Conservation (phyloP, 2,797 vertebrate species). For the Takifugu rubripes region DNA sequence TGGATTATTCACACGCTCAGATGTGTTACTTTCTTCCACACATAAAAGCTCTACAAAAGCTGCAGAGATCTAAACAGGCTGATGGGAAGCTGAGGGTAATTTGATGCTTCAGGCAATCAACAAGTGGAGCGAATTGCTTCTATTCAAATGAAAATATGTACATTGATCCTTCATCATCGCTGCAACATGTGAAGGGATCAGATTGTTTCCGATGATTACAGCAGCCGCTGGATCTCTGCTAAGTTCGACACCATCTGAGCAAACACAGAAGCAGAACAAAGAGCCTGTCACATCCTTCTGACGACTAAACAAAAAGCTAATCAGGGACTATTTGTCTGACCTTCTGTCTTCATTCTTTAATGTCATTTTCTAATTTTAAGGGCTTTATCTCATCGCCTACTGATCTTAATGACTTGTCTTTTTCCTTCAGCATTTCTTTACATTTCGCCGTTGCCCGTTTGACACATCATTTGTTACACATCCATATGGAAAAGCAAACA, state of each 20-base stretch:
- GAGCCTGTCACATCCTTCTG: slow-evolving; percentile 10
- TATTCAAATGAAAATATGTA: too few relatives aligned
- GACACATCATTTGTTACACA: neutral
- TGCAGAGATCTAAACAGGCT: too few relatives aligned
- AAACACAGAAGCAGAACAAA: neutral
- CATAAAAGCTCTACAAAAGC: too few relatives aligned
- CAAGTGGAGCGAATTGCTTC: too few relatives aligned
- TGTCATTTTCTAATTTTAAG: neutral
- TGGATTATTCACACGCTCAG: too few relatives aligned
- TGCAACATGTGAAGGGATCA: slow-evolving; percentile 4
- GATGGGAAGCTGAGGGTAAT: too few relatives aligned
- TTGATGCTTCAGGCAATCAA: too few relatives aligned
- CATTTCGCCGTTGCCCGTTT: too few relatives aligned
- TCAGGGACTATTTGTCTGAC: slow-evolving; percentile 14
- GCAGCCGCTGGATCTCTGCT: slow-evolving; percentile 5
- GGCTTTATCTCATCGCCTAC: slow-evolving; percentile 2
- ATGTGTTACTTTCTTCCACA: too few relatives aligned
- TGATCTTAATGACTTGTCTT: neutral
- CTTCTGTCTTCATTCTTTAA: neutral
- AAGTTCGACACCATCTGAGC: slow-evolving; percentile 22
- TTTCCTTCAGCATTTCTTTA: too few relatives aligned
- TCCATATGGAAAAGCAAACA: too few relatives aligned
- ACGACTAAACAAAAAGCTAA: slow-evolving; percentile 22
- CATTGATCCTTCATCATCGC: slow-evolving; percentile 19
- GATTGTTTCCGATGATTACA: slow-evolving; percentile 3